These are phyloP conservation scores for Isichthys henryi DNA, from an alignment of 2,113 vertebrate genomes.

Conservation along the genomic window DNA sequence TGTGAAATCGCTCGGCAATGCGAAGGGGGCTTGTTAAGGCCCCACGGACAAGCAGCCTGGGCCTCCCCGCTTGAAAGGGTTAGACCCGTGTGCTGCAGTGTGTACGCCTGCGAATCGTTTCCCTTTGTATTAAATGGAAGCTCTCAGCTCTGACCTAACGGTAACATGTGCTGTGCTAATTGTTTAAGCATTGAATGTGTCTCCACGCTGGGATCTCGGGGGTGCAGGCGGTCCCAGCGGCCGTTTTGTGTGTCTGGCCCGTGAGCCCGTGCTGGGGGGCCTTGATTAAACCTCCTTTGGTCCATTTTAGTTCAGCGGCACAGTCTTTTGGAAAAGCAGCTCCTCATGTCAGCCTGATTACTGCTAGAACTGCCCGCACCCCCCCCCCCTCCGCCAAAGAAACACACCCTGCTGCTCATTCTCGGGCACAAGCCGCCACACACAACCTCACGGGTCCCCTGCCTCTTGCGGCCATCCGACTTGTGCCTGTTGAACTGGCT, in stretches of 20 bases:
- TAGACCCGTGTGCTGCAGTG: constrained; percentile 75
- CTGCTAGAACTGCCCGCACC: not conserved
- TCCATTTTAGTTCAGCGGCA: not conserved
- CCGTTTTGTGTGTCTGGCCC: not conserved
- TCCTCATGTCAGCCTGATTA: not conserved
- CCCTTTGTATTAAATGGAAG: constrained; percentile 85
- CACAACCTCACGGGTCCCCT: not conserved
- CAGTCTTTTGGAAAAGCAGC: not conserved
- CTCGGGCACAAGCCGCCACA: not conserved
- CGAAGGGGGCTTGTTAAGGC: constrained; percentile 73
- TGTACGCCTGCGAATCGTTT: constrained; percentile 71
- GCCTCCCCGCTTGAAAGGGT: constrained; percentile 65
- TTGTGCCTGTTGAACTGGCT: not conserved
- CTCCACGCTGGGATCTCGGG: not conserved
- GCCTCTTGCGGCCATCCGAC: not conserved
- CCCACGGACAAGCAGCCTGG: constrained; percentile 65
- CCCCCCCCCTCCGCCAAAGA: not conserved
- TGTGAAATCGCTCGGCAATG: constrained; percentile 43
- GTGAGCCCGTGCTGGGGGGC: not conserved
- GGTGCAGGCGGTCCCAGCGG: not conserved
- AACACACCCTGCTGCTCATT: not conserved
- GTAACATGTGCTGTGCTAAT: constrained; percentile 53
- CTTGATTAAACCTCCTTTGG: not conserved
- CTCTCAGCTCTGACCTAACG: constrained; percentile 75
- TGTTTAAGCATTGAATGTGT: constrained; percentile 41